phyloP scores from a whole-genome alignment of 64 coral and sea anemone species.

The Pocillopora damicornis region DNA sequence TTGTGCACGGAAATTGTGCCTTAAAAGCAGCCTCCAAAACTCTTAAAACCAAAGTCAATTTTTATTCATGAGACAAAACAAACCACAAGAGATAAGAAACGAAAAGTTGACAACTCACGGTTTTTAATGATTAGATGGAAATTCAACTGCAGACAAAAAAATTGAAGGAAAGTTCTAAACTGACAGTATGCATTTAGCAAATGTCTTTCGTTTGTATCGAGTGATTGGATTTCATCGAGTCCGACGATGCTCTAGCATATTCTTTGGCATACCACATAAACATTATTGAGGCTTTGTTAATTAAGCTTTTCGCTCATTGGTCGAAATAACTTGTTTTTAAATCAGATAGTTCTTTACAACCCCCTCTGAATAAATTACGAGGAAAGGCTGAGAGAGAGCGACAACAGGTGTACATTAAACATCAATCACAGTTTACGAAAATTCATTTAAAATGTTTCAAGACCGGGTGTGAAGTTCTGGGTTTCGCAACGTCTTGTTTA shows the following conservation, averaged over 20 bases:
- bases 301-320: constrained; percentile 1
- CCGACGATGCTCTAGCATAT: background rate
- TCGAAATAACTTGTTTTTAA: background rate
- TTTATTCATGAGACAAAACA: background rate
- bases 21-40: background rate
- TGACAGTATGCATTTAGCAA: background rate
- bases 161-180: background rate
- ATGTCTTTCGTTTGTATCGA: background rate
- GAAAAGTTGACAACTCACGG: background rate
- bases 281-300: constrained; percentile 21
- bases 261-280: background rate
- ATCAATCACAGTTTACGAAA: constrained; percentile 15
- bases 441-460: constrained; percentile 5
- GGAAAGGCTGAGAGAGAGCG: background rate
- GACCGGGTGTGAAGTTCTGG: constrained; percentile 8
- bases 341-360: constrained; percentile 25
- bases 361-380: constrained; percentile 30
- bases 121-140: background rate
- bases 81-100: constrained; percentile 2
- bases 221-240: constrained; percentile 9
- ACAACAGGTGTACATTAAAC: background rate
- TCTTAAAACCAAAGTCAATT: background rate
- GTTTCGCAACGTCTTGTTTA: background rate
- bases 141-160: background rate
- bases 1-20: too few relatives aligned